These are phyloP conservation scores for Natator depressus DNA, from an alignment of 2,113 vertebrate genomes.

Conservation along the genomic window DNA sequence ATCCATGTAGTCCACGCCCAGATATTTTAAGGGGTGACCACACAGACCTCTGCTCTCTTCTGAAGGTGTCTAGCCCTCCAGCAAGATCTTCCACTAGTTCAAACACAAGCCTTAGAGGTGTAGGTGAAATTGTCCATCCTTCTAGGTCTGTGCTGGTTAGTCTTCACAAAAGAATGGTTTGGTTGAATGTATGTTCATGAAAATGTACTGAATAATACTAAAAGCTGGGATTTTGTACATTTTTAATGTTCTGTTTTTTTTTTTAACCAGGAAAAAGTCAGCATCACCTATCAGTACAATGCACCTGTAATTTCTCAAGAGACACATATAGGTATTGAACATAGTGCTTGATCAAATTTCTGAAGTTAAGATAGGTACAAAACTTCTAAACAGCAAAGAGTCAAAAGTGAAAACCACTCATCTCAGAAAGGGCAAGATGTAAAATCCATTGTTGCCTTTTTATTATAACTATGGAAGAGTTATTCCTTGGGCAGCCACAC, in stretches of 20 bases:
- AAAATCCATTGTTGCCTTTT: not conserved
- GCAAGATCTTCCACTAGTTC: not conserved
- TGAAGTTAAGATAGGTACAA: not conserved
- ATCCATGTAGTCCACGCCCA: not conserved
- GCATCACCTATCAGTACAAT: not conserved
- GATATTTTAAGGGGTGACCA: not conserved
- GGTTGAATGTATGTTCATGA: not conserved
- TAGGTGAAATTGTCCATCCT: not conserved
- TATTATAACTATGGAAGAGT: not conserved
- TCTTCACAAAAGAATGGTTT: not conserved
- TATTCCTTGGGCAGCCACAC: not conserved
- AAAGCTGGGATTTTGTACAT: not conserved
- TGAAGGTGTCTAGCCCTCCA: fast-evolving
- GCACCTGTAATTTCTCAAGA: not conserved
- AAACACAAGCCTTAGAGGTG: not conserved
- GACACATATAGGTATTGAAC: not conserved
- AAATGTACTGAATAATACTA: not conserved
- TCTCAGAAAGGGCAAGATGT: not conserved
- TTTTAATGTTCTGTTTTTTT: not conserved
- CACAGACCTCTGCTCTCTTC: not conserved
- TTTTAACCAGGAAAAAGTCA: not conserved
- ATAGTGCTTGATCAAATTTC: not conserved
- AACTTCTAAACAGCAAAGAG: not conserved
- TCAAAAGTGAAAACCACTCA: not conserved
- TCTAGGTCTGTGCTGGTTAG: not conserved